These are phyloP conservation scores for Pristiophorus japonicus DNA, from an alignment of 2,113 vertebrate genomes.

Conservation along the genomic window DNA sequence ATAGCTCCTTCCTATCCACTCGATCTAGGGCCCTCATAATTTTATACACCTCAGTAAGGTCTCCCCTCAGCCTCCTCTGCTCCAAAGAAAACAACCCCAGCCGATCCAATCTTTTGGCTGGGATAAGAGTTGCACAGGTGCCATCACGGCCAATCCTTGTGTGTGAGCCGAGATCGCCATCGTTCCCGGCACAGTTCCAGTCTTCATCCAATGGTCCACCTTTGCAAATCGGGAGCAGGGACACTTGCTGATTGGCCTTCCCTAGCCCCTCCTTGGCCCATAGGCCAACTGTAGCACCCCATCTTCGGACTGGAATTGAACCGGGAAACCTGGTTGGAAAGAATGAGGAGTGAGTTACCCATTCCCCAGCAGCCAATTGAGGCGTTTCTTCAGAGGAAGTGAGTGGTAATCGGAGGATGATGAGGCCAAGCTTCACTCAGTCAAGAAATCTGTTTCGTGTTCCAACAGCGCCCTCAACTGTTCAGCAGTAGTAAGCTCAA, in stretches of 20 bases:
- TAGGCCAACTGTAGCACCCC: background rate
- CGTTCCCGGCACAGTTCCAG: no score
- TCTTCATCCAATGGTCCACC: background rate
- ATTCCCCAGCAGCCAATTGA: background rate
- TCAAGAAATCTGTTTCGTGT: background rate
- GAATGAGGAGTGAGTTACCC: background rate
- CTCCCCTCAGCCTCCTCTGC: no score
- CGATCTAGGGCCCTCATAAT: no score
- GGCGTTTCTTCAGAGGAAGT: background rate
- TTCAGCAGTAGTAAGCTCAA: background rate
- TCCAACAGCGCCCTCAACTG: background rate
- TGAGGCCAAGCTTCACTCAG: background rate
- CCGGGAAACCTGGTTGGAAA: no score
- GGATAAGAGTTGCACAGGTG: no score
- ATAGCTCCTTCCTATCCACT: no score
- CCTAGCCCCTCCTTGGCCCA: background rate
- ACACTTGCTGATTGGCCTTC: no score
- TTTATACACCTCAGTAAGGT: no score
- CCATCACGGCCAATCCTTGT: no score
- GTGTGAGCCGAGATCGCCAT: no score
- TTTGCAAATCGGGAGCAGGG: background rate
- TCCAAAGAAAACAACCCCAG: no score
- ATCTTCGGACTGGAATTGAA: background rate
- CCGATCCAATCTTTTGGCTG: no score
- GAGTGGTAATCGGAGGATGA: background rate